These are phyloP conservation scores for Sarcophaga peregrina DNA, from an alignment of 1,140 invertebrate species.

Conservation along the genomic window DNA sequence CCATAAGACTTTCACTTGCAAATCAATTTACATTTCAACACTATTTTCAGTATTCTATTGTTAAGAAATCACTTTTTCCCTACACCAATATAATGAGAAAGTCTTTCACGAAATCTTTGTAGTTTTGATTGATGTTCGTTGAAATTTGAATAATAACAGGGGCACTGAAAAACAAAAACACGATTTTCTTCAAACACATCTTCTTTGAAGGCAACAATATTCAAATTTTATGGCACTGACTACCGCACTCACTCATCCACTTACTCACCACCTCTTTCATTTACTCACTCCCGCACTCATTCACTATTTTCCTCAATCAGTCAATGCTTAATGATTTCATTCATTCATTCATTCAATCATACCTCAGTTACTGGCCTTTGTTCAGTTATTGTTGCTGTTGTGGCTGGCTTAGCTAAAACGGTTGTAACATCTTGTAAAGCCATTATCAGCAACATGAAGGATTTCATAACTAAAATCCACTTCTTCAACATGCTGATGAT, in stretches of 20 bases:
- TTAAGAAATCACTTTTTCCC: neutral
- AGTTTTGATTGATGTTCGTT: slow-evolving; percentile 1
- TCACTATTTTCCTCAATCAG: too few relatives aligned
- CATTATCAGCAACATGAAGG: slow-evolving; percentile 11
- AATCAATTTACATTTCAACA: too few relatives aligned
- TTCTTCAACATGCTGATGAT: neutral
- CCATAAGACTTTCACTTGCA: too few relatives aligned
- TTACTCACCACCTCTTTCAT: too few relatives aligned
- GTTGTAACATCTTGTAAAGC: slow-evolving; percentile 16
- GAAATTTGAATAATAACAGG: too few relatives aligned
- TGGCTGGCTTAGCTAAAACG: neutral
- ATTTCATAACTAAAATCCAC: neutral
- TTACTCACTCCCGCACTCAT: too few relatives aligned
- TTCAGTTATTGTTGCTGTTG: neutral
- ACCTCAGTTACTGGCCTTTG: neutral
- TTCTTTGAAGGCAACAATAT: neutral
- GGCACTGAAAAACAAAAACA: neutral
- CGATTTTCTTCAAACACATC: neutral
- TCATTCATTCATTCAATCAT: neutral
- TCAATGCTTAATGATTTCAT: neutral
- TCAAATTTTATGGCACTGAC: neutral
- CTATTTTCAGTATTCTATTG: too few relatives aligned
- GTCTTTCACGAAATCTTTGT: neutral
- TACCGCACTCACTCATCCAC: too few relatives aligned
- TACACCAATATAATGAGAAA: neutral